Evolutionary conservation across 1,140 invertebrate genomes (phyloP).

Genomic region (Leptinotarsa texana): DNA sequence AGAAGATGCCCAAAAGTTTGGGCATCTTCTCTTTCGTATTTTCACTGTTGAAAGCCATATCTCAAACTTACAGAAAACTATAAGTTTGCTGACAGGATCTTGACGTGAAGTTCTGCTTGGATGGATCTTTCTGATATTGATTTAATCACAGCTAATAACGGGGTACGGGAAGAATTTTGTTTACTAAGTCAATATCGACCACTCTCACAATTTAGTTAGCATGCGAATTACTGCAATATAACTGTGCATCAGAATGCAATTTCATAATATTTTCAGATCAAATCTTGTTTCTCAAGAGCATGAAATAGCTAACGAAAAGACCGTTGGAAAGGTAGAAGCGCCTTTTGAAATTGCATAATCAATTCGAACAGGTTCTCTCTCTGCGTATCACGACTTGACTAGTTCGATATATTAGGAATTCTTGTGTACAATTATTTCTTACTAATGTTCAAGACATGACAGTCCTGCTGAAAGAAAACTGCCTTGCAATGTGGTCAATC

Average conservation of each 20-base stretch:
- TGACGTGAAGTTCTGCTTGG: too few relatives aligned
- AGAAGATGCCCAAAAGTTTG: too few relatives aligned
- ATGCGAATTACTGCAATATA: not conserved
- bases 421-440: slow-evolving; percentile 18
- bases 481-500: not conserved
- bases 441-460: slow-evolving; percentile 18
- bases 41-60: too few relatives aligned
- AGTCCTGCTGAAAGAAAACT: slow-evolving; percentile 4
- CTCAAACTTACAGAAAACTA: too few relatives aligned
- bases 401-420: slow-evolving; percentile 21
- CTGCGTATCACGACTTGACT: not conserved
- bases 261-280: not conserved
- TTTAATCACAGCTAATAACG: too few relatives aligned
- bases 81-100: too few relatives aligned
- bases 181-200: not conserved
- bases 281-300: not conserved
- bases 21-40: too few relatives aligned
- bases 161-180: not conserved
- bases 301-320: slow-evolving; percentile 22
- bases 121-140: too few relatives aligned
- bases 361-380: slow-evolving; percentile 18
- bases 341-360: slow-evolving; percentile 24
- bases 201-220: not conserved
- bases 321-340: slow-evolving; percentile 17
- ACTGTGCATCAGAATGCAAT: not conserved